phyloP scores from a whole-genome alignment of 2,797 vertebrate species.

The Martes flavigula region DNA sequence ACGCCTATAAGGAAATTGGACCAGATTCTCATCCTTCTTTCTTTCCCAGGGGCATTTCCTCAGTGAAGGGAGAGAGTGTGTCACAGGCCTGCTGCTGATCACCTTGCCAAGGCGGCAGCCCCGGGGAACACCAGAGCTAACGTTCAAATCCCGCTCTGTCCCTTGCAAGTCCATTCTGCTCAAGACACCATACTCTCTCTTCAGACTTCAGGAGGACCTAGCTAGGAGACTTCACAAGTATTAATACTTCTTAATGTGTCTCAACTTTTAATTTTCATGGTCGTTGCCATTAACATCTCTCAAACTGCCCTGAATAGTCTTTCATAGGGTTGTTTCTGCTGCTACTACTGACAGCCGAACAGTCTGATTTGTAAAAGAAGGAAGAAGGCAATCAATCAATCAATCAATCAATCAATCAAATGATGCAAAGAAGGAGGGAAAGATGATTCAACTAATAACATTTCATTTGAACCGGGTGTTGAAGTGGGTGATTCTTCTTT shows the following conservation, averaged over 20 bases:
- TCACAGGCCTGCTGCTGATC: background rate
- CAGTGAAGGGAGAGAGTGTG: background rate
- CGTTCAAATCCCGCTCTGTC: background rate
- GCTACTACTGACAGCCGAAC: background rate
- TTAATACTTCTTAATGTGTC: background rate
- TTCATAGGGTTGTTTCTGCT: background rate
- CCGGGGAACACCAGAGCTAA: background rate
- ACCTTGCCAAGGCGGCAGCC: background rate
- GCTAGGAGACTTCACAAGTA: background rate
- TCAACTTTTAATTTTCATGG: background rate
- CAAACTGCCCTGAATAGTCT: background rate
- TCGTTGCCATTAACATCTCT: background rate
- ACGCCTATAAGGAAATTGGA: background rate
- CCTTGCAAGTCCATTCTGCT: background rate
- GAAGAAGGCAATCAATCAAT: background rate
- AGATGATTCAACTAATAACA: background rate
- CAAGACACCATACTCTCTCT: background rate
- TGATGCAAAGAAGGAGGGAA: background rate
- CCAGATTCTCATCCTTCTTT: background rate
- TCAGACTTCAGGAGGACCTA: background rate
- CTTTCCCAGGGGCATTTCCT: background rate
- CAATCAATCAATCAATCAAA: background rate
- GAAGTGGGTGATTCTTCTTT: background rate
- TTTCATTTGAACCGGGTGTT: background rate
- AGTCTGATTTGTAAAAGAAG: background rate